Percentiles rank a stretch among this genome's conserved stretches.
Conservation (phyloP, 2,113 vertebrate genomes). For the Suncus etruscus region DNA sequence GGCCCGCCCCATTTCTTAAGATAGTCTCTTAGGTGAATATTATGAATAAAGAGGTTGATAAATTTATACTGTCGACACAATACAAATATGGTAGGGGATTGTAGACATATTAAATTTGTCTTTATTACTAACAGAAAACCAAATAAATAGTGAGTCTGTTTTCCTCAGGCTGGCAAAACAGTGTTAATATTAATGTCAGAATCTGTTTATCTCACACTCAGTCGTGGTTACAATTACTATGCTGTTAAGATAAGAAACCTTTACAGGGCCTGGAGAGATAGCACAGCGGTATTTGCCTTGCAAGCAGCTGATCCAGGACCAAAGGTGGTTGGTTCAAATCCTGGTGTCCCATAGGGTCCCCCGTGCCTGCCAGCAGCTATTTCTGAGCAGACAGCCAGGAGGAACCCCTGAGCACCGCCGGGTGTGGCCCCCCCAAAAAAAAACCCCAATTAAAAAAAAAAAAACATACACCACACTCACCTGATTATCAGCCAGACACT, state of each 20-base stretch:
- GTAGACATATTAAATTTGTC: conserved; percentile 31
- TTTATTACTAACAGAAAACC: conserved; percentile 66
- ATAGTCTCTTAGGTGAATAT: conserved; percentile 6
- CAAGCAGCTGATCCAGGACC: no score
- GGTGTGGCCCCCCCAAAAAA: no score
- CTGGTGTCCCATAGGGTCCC: no score
- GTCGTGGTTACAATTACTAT: conserved; percentile 52
- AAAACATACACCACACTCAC: neutral
- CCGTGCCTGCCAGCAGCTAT: no score
- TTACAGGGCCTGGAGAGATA: no score
- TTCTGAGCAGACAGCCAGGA: no score
- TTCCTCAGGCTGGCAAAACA: conserved; percentile 11
- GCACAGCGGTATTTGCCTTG: no score
- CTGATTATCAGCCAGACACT: neutral
- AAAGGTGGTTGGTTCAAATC: no score
- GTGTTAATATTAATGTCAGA: conserved; percentile 50
- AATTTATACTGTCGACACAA: conserved; percentile 37
- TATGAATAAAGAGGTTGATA: conserved; percentile 46
- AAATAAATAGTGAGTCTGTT: conserved; percentile 60
- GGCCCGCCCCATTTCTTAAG: no score
- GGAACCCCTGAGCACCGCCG: no score
- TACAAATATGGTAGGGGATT: conserved; percentile 56
- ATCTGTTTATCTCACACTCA: conserved; percentile 61
- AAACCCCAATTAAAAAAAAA: no score
- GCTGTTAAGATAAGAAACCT: conserved; percentile 64